phyloP scores from a whole-genome alignment of 2,888 invertebrate species.

The Eupithecia subfuscata region DNA sequence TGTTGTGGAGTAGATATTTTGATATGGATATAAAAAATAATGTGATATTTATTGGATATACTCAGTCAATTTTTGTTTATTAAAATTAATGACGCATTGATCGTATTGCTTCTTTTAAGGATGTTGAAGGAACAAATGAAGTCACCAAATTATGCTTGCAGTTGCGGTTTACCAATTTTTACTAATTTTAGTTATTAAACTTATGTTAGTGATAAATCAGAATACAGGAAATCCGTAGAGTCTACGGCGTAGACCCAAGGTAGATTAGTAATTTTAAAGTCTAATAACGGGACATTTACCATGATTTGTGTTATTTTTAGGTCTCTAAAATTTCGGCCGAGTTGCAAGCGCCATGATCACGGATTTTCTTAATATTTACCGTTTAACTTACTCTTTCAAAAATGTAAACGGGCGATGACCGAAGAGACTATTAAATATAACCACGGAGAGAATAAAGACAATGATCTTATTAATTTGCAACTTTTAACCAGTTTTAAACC shows the following conservation, averaged over 20 bases:
- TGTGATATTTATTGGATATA: not conserved
- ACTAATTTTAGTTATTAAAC: not conserved
- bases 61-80: not conserved
- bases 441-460: not conserved
- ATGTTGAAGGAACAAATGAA: not conserved
- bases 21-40: not conserved
- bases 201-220: not conserved
- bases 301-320: too few species aligned
- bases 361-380: not conserved
- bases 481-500: not conserved
- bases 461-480: not conserved
- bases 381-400: not conserved
- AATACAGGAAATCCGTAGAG: not conserved
- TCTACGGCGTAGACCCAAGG: too few species aligned
- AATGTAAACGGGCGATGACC: too few species aligned
- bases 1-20: not conserved
- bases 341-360: too few species aligned
- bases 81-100: not conserved
- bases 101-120: not conserved
- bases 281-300: too few species aligned
- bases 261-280: too few species aligned
- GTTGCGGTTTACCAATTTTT: not conserved
- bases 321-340: too few species aligned
- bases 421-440: not conserved
- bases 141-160: not conserved